phyloP scores from a whole-genome alignment of 2,888 invertebrate species.

The Drosophila longiperda region DNA sequence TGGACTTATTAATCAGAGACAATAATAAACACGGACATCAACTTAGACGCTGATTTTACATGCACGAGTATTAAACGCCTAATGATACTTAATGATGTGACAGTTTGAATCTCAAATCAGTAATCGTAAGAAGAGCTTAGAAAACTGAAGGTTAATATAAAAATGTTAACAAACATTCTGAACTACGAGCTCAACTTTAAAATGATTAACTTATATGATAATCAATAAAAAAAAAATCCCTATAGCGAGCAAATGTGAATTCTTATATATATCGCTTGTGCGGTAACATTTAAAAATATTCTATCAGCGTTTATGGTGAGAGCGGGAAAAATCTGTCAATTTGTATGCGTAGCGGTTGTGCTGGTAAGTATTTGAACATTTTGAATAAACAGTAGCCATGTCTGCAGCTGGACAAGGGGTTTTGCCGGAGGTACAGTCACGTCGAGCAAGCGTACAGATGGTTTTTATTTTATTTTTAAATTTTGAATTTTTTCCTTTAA shows the following conservation, averaged over 20 bases:
- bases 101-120: neutral
- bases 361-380: conserved; percentile 56
- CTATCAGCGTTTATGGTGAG: conserved; percentile 34
- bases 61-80: neutral
- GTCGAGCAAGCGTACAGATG: conserved; percentile 17
- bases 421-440: conserved; percentile 31
- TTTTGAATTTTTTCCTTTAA: conserved; percentile 1
- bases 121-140: neutral
- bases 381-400: conserved; percentile 49
- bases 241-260: conserved; percentile 12
- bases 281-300: conserved; percentile 33
- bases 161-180: neutral
- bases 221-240: neutral
- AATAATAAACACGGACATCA: conserved; percentile 7
- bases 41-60: conserved; percentile 4
- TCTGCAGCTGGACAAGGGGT: conserved; percentile 20
- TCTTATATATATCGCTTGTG: conserved; percentile 4
- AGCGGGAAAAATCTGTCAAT: conserved; percentile 35
- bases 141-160: neutral
- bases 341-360: conserved; percentile 60
- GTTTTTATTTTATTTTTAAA: conserved; percentile 23
- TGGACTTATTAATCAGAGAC: conserved; percentile 11
- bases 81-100: neutral
- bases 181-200: neutral
- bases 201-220: neutral